phyloP scores from a whole-genome alignment of 2,888 invertebrate species.

The Kuschelorhynchus macadamiae region DNA sequence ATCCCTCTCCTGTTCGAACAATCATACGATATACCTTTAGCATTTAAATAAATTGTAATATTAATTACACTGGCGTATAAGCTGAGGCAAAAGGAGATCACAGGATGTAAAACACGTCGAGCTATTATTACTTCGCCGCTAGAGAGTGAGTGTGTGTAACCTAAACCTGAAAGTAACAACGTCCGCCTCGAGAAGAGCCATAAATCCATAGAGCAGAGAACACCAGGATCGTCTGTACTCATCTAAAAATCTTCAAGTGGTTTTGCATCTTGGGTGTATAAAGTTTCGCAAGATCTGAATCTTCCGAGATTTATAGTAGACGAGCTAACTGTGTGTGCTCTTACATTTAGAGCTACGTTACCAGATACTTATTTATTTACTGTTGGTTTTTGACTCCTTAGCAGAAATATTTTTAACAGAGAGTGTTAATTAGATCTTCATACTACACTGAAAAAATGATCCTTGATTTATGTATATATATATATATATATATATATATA shows the following conservation, averaged over 20 bases:
- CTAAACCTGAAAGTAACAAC: slow-evolving; percentile 31
- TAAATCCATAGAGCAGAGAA: slow-evolving; percentile 45
- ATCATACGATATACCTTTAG: too few species aligned
- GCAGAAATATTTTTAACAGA: too few species aligned
- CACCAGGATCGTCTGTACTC: slow-evolving; percentile 42
- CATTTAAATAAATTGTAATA: too few species aligned
- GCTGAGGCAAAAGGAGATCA: neutral
- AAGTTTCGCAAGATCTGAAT: slow-evolving; percentile 48
- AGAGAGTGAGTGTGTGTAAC: slow-evolving; percentile 16
- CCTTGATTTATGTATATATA: too few species aligned
- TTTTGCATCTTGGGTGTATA: slow-evolving; percentile 51
- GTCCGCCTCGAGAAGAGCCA: slow-evolving; percentile 39
- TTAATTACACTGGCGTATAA: too few species aligned
- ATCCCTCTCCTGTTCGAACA: too few species aligned
- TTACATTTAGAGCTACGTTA: slow-evolving; percentile 35
- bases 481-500: too few species aligned
- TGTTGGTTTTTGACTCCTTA: too few species aligned
- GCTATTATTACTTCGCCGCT: too few species aligned
- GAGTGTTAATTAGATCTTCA: too few species aligned
- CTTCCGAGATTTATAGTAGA: slow-evolving; percentile 45
- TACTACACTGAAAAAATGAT: too few species aligned
- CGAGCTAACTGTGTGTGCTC: slow-evolving; percentile 28
- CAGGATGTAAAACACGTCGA: neutral
- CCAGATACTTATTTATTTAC: too few species aligned
- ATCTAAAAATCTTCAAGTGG: slow-evolving; percentile 49